phyloP scores from a whole-genome alignment of 2,888 invertebrate genomes.

The Parnassius smintheus region DNA sequence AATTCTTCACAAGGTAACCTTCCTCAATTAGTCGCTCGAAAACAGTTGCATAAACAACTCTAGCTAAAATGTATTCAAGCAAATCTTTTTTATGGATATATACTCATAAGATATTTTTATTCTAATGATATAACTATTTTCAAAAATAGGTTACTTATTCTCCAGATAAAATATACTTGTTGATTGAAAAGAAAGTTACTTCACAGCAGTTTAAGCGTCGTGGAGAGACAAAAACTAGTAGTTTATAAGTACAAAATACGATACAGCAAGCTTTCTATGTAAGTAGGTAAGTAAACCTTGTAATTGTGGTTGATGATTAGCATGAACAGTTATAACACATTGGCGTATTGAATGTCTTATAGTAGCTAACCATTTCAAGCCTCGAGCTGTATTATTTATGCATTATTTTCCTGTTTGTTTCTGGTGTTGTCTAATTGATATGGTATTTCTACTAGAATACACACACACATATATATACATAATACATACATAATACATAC shows the following conservation, averaged over 20 bases:
- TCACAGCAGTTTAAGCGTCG: background rate
- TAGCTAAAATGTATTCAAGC: too few relatives aligned
- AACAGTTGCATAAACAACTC: too few relatives aligned
- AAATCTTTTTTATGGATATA: background rate
- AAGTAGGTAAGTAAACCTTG: constrained; percentile 23
- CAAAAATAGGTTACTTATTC: too few relatives aligned
- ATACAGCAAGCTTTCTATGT: constrained; percentile 13
- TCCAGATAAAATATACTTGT: too few relatives aligned
- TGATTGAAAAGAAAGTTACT: too few relatives aligned
- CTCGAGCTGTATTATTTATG: constrained; percentile 1
- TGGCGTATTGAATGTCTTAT: constrained; percentile 17
- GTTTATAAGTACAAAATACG: constrained; percentile 4
- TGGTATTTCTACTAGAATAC: background rate
- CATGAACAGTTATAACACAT: constrained; percentile 16
- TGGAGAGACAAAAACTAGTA: constrained; percentile 1
- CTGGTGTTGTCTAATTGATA: background rate
- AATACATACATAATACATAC: too few relatives aligned
- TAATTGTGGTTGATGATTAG: constrained; percentile 14
- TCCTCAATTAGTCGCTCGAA: background rate
- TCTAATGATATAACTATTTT: too few relatives aligned
- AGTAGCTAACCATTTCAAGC: background rate
- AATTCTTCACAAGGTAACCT: background rate
- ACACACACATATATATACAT: too few relatives aligned
- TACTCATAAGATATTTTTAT: too few relatives aligned
- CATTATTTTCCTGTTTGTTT: constrained; percentile 11